Base-by-base conservation (phyloP, 2,888 invertebrate genomes). In the Parascotia fuliginaria region DNA sequence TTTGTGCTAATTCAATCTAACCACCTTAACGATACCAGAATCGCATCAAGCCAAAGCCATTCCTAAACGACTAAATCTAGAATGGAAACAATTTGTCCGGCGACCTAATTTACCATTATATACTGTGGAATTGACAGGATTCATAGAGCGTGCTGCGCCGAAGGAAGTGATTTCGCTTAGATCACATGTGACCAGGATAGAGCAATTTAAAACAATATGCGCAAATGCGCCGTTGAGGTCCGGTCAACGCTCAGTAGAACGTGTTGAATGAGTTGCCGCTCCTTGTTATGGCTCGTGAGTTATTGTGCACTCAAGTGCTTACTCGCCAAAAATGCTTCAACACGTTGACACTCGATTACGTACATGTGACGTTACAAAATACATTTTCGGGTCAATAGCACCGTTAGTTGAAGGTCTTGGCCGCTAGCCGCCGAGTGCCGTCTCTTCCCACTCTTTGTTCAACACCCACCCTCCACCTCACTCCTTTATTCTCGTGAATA, bases 391-490 rank as follows among this genome's bases (percentile, higher is more conserved):
- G 84, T 85, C 84, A 83, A 84, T 81, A 83, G 75, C 84, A 81
- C 79, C 76, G 80, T 73, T 78, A 72, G 77, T 71, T 77, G 79
- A 85, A 85, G 85, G 85, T 85, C 85, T 84, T 75, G 83, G 81
- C 64, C 81, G 75, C 70, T 51, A 51, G 58, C 60, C 70, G 65
- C 58, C 79, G 75, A 66, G 49, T 50, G 58, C 62, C 70, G 60
- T 49, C 73, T 66, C 66, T 60, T 70, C 63, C 67, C 63, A 56
- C 65, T 57, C 59, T 52, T 50, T 36, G 29, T 44, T 36, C 44
- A 14, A 47, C 49, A 56, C 55, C 66, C 67, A 64, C 65, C 70
- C 61, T 61, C 62, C 46, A 41, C 62, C 55, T 43, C 59, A 28
- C 43, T 39, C 47, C 50, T 41, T 42, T 34, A 50, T 42, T 48